Evolutionary conservation across 2,888 invertebrate genomes (phyloP), one percentile per base, ranked within the genome.

Genomic region (Polydrusus pterygomalis): DNA sequence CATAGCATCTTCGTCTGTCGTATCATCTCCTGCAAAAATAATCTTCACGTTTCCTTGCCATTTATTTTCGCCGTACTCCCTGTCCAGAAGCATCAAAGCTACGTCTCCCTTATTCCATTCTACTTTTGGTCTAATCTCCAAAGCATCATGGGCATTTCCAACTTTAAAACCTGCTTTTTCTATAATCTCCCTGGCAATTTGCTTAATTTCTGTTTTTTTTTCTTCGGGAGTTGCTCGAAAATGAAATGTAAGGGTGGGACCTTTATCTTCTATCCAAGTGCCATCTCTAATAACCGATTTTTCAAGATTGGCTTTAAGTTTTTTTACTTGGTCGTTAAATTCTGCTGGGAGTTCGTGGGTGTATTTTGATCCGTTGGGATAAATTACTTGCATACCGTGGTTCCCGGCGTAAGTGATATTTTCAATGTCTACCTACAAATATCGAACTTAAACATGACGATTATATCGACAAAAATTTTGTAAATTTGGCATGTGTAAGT

Each of bases 251-350:
- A 96, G 88, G 6, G 96, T 88, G 0, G 95, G 93, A 0, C 96
- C 96, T 86, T 96, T 96, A 87, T 96, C 95, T 87, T 96, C 96
- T 17, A 96, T 96, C 96, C 96, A 96, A 0, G 96, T 95, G 5
- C 96, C 96, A 83, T 96, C 95, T 80, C 90, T 92, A 85, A 95
- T 95, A 7, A 95, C 92, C 88, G 94, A 92, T 85, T 95, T 95
- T 85, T 96, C 95, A 63, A 96, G 88, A 0, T 92, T 90, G 84
- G 95, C 94, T 78, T 95, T 90, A 60, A 96, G 88, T 73, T 91
- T 90, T 25, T 92, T 92, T 47, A 95, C 94, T 86, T 95, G 94
- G 77, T 92, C 93, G 82, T 95, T 93, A 80, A 93, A 92, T 83
- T 95, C 94, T 79, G 92, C 91, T 0, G 96, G 96, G 93, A 96